Percentiles rank a stretch among this genome's conserved stretches.
Evolutionary conservation across 2,113 vertebrate species (phyloP).

Genomic region (Morone saxatilis): DNA sequence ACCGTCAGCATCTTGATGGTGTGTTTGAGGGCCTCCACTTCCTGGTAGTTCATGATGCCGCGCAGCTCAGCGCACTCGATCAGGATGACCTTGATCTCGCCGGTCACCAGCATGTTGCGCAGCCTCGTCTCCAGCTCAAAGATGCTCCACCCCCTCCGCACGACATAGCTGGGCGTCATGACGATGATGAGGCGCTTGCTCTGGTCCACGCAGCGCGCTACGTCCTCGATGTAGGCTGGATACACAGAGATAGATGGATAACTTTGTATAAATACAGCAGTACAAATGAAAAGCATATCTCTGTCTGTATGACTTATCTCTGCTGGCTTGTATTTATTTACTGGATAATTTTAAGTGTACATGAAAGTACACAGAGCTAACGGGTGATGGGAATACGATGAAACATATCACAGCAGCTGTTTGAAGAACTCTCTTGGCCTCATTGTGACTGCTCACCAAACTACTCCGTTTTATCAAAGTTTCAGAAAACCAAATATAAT

Average conservation of each 20-base stretch:
- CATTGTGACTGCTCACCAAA: constrained; percentile 12
- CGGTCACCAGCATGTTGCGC: constrained; percentile 95
- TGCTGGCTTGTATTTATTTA: neutral
- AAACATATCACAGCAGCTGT: constrained; percentile 30
- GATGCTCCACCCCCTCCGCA: constrained; percentile 98
- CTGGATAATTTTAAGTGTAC: neutral
- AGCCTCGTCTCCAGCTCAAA: constrained; percentile 98
- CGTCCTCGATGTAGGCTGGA: constrained; percentile 97
- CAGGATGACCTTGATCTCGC: constrained; percentile 98
- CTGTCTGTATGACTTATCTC: neutral
- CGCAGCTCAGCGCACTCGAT: constrained; percentile 97
- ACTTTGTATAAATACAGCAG: neutral
- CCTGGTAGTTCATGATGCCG: constrained; percentile 99
- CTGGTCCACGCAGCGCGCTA: constrained; percentile 98
- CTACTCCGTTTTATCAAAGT: constrained; percentile 41
- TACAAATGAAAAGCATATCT: neutral
- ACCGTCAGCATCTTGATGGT: constrained; percentile 98
- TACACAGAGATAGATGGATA: constrained; percentile 22
- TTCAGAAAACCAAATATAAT: constrained; percentile 38
- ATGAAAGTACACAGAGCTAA: constrained; percentile 13
- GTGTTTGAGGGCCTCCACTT: constrained; percentile 97
- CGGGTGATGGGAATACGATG: constrained; percentile 41
- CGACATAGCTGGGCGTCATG: constrained; percentile 97
- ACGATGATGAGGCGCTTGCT: constrained; percentile 97
- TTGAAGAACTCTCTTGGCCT: constrained; percentile 55